Conservation (phyloP, 2,113 vertebrate species). For the Megaleporinus macrocephalus region DNA sequence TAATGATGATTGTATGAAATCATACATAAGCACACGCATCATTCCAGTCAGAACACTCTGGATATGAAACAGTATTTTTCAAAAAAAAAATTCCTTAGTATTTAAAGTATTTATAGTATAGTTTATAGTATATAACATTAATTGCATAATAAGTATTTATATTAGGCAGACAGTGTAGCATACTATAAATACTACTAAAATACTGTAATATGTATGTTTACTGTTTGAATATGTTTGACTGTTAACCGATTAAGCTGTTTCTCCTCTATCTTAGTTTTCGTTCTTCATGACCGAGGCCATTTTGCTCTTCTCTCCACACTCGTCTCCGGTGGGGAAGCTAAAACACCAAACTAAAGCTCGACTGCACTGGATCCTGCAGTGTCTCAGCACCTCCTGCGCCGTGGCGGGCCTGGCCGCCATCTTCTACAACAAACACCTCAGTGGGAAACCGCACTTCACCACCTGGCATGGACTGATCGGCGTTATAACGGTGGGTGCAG, state of each 20-base stretch:
- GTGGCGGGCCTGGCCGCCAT: conserved; percentile 83
- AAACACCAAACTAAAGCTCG: conserved; percentile 87
- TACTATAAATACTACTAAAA: no score
- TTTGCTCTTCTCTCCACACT: conserved; percentile 89
- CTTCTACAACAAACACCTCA: conserved; percentile 87
- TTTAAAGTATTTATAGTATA: no score
- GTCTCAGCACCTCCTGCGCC: conserved; percentile 81
- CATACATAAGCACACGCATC: no score
- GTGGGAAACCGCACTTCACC: conserved; percentile 86
- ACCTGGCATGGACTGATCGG: conserved; percentile 91
- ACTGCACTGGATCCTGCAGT: conserved; percentile 90
- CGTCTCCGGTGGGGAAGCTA: conserved; percentile 79
- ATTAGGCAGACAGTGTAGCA: no score
- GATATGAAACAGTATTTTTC: no score
- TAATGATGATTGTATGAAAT: no score
- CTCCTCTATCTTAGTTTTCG: conserved; percentile 80
- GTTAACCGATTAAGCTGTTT: not conserved
- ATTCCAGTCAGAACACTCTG: no score
- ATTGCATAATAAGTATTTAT: no score
- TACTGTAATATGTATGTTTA: no score
- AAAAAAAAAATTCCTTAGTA: no score
- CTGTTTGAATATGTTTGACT: no score
- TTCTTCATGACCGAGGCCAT: conserved; percentile 95
- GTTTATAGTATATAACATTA: no score
- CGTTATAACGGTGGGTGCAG: conserved; percentile 80